Base-by-base conservation (phyloP, 2,888 invertebrate species). In the Dynastes maya region DNA sequence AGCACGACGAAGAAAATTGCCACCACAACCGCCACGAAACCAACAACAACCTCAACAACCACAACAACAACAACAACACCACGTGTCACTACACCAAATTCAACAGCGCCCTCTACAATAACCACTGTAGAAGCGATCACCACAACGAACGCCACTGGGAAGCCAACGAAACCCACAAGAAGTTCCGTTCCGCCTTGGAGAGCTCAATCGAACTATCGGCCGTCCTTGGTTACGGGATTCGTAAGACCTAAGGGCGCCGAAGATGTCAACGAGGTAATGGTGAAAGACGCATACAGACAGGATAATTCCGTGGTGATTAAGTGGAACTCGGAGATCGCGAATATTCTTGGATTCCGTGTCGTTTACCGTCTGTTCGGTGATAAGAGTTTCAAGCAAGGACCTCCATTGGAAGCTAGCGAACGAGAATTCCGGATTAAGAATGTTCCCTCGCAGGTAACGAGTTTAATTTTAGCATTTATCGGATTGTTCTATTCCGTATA, bases 361-460 rank as follows among this genome's bases (percentile, higher is more conserved):
- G 95, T 97, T 29, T 97, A 97, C 87, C 90, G 97, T 77, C 90
- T 97, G 61, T 97, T 97, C 85, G 97, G 97, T 3, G 97, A 97
- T 85, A 94, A 95, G 86, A 94, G 92, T 83, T 97, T 97, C 89
- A 96, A 97, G 85, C 95, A 96, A 87, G 97, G 97, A 4, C 96
- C 97, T 16, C 96, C 96, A 1, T 89, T 97, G 78, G 96, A 97
- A 88, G 94, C 96, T 27, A 96, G 95, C 85, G 96, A 97, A 89
- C 90, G 96, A 84, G 97, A 97, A 89, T 97, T 97, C 86, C 96
- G 96, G 89, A 96, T 97, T 80, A 96, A 96, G 89, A 97, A 97
- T 86, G 96, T 97, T 80, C 97, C 97, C 64, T 93, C 95, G 9
- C 96, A 95, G 92, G 95, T 95, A 89, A 89, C 86, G 82, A 22